These are phyloP conservation scores for Ectropis grisescens DNA, from an alignment of 1,140 invertebrate species.

Conservation along the genomic window DNA sequence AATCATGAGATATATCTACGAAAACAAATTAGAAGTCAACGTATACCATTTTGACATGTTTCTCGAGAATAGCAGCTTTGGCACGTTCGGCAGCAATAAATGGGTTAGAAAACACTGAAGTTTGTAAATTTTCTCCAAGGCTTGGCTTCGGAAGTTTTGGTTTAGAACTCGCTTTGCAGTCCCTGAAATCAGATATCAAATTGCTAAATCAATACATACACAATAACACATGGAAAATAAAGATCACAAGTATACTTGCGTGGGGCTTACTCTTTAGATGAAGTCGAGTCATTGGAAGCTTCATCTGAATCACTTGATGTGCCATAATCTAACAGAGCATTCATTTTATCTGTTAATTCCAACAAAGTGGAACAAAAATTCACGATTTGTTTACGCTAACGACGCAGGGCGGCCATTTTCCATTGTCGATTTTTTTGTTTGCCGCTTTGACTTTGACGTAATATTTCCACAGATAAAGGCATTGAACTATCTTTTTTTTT, in stretches of 20 bases:
- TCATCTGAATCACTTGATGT: conserved; percentile 41
- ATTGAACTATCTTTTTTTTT: too few relatives aligned
- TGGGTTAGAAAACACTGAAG: conserved; percentile 88
- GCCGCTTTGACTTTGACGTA: too few relatives aligned
- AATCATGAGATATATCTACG: not conserved
- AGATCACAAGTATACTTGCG: not conserved
- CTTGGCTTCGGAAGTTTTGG: conserved; percentile 61
- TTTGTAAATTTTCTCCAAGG: conserved; percentile 48
- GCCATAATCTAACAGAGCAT: conserved; percentile 60
- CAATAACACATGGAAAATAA: conserved; percentile 2
- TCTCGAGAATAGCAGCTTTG: conserved; percentile 89
- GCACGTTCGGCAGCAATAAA: conserved; percentile 91
- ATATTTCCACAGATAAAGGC: too few relatives aligned
- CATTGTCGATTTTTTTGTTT: too few relatives aligned
- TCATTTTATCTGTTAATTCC: conserved; percentile 36
- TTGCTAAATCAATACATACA: too few relatives aligned
- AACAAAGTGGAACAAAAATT: too few relatives aligned
- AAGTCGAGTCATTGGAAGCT: too few relatives aligned
- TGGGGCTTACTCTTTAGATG: conserved; percentile 15
- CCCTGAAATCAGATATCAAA: conserved; percentile 21
- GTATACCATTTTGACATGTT: conserved; percentile 93
- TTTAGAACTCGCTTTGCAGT: conserved; percentile 24
- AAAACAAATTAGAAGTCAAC: conserved; percentile 55
- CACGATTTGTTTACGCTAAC: too few relatives aligned
- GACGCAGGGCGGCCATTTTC: too few relatives aligned